phyloP scores from a whole-genome alignment of 2,797 vertebrate species.

The Salmo trutta region DNA sequence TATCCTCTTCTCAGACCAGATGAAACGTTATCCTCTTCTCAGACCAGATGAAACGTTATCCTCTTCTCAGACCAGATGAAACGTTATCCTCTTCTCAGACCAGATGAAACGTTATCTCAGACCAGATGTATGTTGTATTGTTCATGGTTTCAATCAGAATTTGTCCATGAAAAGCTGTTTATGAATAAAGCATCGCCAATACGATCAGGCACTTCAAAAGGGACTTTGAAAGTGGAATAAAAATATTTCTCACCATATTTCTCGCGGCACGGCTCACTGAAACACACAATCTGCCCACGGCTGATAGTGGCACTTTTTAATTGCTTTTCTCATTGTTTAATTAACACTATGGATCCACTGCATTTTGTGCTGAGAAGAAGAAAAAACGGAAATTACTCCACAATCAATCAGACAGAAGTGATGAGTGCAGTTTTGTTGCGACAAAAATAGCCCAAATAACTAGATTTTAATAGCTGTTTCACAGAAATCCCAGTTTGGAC shows the following conservation, averaged over 20 bases:
- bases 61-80: conserved; percentile 7
- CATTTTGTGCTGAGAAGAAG: conserved; percentile 57
- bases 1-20: conserved; percentile 4
- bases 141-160: conserved; percentile 29
- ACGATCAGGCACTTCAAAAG: conserved; percentile 29
- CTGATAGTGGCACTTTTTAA: conserved; percentile 70
- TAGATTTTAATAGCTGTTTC: background rate
- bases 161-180: conserved; percentile 15
- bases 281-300: conserved; percentile 54
- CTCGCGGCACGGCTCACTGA: conserved; percentile 43
- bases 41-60: conserved; percentile 7
- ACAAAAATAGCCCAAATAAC: conserved; percentile 14
- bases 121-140: conserved; percentile 18
- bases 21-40: conserved; percentile 9
- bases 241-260: conserved; percentile 46
- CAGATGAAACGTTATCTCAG: too few species aligned
- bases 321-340: conserved; percentile 71
- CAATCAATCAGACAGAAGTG: conserved; percentile 45
- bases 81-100: conserved; percentile 10
- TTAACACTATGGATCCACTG: conserved; percentile 65
- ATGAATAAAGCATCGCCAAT: conserved; percentile 21
- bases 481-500: conserved; percentile 8
- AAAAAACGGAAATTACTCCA: conserved; percentile 52
- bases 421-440: conserved; percentile 18
- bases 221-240: conserved; percentile 57